Evolutionary conservation across 2,113 vertebrate species (phyloP).

Genomic region (Phainopepla nitens): DNA sequence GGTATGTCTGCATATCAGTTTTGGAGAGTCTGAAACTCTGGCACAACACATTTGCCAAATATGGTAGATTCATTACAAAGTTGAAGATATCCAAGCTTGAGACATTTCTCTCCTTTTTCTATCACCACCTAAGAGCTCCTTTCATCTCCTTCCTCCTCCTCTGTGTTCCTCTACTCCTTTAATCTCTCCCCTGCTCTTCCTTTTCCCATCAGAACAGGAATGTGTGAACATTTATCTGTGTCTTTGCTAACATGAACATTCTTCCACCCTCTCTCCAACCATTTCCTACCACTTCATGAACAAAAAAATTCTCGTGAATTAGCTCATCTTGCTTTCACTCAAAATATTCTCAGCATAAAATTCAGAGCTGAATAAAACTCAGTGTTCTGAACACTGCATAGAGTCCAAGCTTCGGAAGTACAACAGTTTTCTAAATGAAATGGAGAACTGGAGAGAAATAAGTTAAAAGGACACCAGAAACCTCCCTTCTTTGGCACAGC

Average conservation of each 20-base stretch:
- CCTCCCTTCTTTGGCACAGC: background rate
- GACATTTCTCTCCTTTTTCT: background rate
- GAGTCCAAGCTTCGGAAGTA: background rate
- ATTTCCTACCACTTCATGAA: background rate
- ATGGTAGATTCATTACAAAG: background rate
- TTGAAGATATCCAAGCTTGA: background rate
- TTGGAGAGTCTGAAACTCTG: background rate
- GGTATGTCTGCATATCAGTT: background rate
- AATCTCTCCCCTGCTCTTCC: constrained; percentile 20
- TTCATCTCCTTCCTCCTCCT: constrained; percentile 6
- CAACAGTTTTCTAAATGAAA: background rate
- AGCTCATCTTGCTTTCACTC: background rate
- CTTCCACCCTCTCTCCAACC: background rate
- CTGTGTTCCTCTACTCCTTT: constrained; percentile 4
- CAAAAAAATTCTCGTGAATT: background rate
- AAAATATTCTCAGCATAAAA: background rate
- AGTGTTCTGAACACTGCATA: background rate
- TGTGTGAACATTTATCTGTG: constrained; percentile 20
- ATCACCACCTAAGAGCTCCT: background rate
- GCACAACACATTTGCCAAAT: background rate
- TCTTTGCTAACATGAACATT: background rate
- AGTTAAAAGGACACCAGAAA: background rate
- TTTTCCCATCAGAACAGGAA: constrained; percentile 11
- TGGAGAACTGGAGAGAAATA: background rate
- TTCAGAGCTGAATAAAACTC: background rate